Percentiles rank a stretch among this genome's conserved stretches.
Evolutionary conservation across 2,797 vertebrate species (phyloP).

Genomic region (Propithecus perrieri): DNA sequence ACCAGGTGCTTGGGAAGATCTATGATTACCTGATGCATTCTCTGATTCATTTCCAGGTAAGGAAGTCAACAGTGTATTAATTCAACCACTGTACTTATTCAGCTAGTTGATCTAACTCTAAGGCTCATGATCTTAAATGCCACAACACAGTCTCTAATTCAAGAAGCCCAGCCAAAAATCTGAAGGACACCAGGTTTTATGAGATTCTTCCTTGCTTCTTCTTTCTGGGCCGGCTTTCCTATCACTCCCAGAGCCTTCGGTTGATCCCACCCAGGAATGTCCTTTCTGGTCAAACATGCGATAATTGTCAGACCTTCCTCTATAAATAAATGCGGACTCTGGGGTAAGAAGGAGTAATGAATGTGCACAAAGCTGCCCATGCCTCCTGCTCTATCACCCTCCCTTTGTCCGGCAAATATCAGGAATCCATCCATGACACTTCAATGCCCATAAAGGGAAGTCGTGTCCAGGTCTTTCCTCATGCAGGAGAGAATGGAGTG

Average conservation of each 20-base stretch:
- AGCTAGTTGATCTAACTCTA: background rate
- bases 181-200: background rate
- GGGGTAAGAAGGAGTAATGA: background rate
- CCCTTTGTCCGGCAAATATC: background rate
- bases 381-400: background rate
- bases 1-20: conserved; percentile 94
- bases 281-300: background rate
- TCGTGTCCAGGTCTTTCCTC: background rate
- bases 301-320: background rate
- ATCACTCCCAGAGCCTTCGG: background rate
- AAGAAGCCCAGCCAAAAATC: background rate
- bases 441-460: background rate
- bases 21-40: conserved; percentile 99
- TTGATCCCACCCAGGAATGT: background rate
- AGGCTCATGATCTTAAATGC: background rate
- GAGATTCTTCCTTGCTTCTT: background rate
- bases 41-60: conserved; percentile 98
- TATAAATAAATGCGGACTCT: background rate
- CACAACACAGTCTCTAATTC: background rate
- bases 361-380: background rate
- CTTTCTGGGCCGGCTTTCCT: background rate
- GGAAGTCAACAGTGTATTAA: background rate
- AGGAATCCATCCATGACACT: background rate
- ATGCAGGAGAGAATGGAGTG: background rate
- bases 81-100: background rate